Percentiles rank a stretch among this genome's conserved stretches.
phyloP scores from a whole-genome alignment of 2,797 vertebrate genomes.

The Squalus acanthias region DNA sequence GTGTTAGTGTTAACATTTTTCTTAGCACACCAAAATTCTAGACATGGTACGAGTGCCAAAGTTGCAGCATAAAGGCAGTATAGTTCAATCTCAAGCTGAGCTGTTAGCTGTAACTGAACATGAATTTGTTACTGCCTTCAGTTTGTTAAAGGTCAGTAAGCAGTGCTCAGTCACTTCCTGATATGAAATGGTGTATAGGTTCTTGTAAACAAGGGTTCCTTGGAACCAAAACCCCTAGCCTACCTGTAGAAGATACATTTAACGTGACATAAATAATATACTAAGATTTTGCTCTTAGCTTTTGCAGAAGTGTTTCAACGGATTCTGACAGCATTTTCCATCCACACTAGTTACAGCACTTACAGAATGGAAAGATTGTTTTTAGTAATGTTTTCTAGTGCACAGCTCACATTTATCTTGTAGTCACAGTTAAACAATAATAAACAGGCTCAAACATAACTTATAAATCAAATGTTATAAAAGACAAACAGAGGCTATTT shows the following conservation, averaged over 20 bases:
- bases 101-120: not conserved
- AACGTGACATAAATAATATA: not conserved
- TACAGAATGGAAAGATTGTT: not conserved
- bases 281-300: not conserved
- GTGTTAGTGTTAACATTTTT: not conserved
- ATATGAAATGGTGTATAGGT: not conserved
- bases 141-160: not conserved
- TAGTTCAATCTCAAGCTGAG: not conserved
- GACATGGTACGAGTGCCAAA: not conserved
- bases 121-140: constrained; percentile 4
- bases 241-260: not conserved
- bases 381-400: not conserved
- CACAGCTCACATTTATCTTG: not conserved
- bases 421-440: not conserved
- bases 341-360: not conserved
- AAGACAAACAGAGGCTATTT: not conserved
- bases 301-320: not conserved
- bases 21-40: not conserved
- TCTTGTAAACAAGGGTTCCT: not conserved
- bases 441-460: not conserved
- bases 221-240: not conserved
- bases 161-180: not conserved
- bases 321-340: not conserved
- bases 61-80: not conserved
- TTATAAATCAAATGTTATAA: not conserved